Base-by-base conservation (phyloP, 2,888 invertebrate species). In the Drosophila mulleri region DNA sequence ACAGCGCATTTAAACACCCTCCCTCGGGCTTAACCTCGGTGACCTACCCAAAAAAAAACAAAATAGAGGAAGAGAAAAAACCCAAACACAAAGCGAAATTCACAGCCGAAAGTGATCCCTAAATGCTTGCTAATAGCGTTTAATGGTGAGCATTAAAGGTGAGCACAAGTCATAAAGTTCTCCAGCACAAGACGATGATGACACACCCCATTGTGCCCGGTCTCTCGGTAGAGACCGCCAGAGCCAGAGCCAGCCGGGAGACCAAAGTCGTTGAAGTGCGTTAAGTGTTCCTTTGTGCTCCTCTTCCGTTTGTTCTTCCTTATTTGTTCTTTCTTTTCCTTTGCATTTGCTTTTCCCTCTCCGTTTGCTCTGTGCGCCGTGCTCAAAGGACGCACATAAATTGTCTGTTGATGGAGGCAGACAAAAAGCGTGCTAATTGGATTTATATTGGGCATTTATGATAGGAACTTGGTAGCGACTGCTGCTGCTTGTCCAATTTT, bases 341-440 rank as follows among this genome's bases (percentile, higher is more conserved):
- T 52, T 32, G 2, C 26, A 9, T 29, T 29, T 29, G 29, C 12
- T 35, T 50, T 29, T 29, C 7, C 29, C 47, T 48, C 47, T 16
- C 18, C 9, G 42, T 26, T 54, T 26, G 9, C 39, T 41, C 39
- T 39, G 48, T 56, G 32, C 7, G 29, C 23, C 20, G 29, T 23
- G n/a, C 39, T 41, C 50, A 7, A 37, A 35, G 44, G 45, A 44
- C 63, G 57, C 45, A 47, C 54, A 56, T 69, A 69, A 79, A 79
- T 59, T 75, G 66, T 59, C 61, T 58, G 75, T 60, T 66, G 61
- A 54, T 50, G 56, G 56, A 67, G 64, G 42, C 72, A 69, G 69
- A 89, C 84, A 85, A 89, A 89, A 85, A 83, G 83, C 88, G 86
- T 89, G 86, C 88, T 89, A 85, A 85, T 85, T 85, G 88, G 84